Percentiles rank a stretch among this genome's conserved stretches.
phyloP scores from a whole-genome alignment of 2,797 vertebrate species.

The Naso thynnoides region DNA sequence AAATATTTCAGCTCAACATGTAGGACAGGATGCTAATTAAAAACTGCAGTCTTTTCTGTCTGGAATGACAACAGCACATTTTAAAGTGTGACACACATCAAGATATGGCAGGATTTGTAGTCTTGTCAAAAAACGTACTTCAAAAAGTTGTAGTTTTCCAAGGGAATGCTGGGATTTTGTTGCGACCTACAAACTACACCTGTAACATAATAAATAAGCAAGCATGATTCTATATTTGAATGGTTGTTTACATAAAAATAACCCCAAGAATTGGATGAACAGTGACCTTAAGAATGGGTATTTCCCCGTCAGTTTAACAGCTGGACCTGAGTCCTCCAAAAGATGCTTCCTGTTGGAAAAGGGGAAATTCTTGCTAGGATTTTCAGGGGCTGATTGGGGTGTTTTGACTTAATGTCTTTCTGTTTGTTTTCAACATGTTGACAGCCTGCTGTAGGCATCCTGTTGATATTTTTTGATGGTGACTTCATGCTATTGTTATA shows the following conservation, averaged over 20 bases:
- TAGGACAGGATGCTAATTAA: conserved; percentile 1
- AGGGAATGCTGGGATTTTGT: conserved; percentile 15
- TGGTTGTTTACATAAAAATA: conserved; percentile 8
- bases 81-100: not conserved
- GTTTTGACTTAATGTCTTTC: conserved; percentile 34
- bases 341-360: conserved; percentile 81
- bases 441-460: conserved; percentile 71
- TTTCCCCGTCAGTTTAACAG: conserved; percentile 74
- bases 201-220: conserved; percentile 3
- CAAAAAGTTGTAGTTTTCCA: conserved; percentile 10
- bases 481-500: conserved; percentile 81
- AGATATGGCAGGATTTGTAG: conserved; percentile 11
- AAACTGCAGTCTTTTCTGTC: conserved; percentile 2
- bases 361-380: conserved; percentile 52
- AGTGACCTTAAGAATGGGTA: conserved; percentile 64
- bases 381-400: conserved; percentile 46
- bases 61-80: conserved; percentile 17
- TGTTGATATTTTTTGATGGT: conserved; percentile 75
- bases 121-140: conserved; percentile 1
- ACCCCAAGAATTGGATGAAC: conserved; percentile 38
- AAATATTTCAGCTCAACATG: not conserved
- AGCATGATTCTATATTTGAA: conserved; percentile 16
- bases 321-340: conserved; percentile 69
- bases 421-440: conserved; percentile 65
- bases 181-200: conserved; percentile 8